Evolutionary conservation across 2,113 vertebrate species (phyloP).

Genomic region (Myotis lucifugus): DNA sequence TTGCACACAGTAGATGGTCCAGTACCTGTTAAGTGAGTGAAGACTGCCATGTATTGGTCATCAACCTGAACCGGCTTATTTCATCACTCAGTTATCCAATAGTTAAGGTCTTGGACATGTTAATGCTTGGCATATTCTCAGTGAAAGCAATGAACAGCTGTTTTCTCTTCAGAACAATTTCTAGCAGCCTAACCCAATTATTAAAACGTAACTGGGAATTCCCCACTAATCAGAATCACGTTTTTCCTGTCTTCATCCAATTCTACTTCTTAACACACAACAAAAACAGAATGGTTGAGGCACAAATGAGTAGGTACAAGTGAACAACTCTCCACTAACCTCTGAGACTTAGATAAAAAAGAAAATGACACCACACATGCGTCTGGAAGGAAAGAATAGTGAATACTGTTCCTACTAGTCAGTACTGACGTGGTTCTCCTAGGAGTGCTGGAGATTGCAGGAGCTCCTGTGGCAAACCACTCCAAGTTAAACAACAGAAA

Average conservation of each 20-base stretch:
- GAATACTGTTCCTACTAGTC: background rate
- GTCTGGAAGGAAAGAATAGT: accelerated
- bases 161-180: background rate
- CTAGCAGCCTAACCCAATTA: background rate
- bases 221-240: background rate
- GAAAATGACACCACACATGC: background rate
- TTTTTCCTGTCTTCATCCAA: background rate
- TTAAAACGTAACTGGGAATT: background rate
- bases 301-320: background rate
- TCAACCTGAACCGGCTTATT: background rate
- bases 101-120: background rate
- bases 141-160: background rate
- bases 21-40: background rate
- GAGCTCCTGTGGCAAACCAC: background rate
- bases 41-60: background rate
- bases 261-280: background rate
- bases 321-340: background rate
- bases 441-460: background rate
- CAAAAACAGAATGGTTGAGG: background rate
- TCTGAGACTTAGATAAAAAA: background rate
- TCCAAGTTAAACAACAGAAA: background rate
- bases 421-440: background rate
- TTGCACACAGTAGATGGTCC: background rate
- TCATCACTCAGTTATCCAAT: background rate
- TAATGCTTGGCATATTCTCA: background rate